phyloP scores from a whole-genome alignment of 2,113 vertebrate genomes.

The Neotoma lepida region DNA sequence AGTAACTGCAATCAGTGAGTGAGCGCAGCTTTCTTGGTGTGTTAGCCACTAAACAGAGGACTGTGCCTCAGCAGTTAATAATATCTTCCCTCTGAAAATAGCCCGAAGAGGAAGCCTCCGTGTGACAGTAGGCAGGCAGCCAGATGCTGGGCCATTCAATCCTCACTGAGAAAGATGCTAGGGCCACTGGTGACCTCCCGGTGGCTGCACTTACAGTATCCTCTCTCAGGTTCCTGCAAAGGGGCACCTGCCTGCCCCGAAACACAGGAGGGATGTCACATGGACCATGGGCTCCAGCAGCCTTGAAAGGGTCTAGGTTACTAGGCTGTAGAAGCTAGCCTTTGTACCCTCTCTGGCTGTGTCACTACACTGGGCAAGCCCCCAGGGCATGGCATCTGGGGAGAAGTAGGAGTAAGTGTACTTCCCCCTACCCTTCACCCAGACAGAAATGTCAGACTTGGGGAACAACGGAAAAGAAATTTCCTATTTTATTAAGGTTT shows the following conservation, averaged over 20 bases:
- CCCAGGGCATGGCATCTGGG: not conserved
- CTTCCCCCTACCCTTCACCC: not conserved
- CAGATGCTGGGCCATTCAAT: slow-evolving; percentile 92
- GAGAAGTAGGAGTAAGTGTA: not conserved
- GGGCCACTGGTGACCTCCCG: slow-evolving; percentile 82
- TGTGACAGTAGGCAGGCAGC: slow-evolving; percentile 94
- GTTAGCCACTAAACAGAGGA: slow-evolving; percentile 78
- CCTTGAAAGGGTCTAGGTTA: not conserved
- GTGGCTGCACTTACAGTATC: slow-evolving; percentile 81
- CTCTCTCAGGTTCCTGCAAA: slow-evolving; percentile 83
- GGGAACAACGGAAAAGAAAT: not conserved
- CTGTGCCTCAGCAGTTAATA: slow-evolving; percentile 88
- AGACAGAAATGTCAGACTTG: not conserved
- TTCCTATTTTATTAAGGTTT: not conserved
- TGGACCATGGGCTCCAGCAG: not conserved
- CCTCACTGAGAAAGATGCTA: slow-evolving; percentile 79
- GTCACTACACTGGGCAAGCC: not conserved
- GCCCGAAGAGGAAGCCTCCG: slow-evolving; percentile 93
- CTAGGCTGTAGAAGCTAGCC: not conserved
- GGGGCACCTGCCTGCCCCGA: slow-evolving; percentile 48
- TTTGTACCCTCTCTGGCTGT: not conserved
- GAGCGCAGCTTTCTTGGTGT: slow-evolving; percentile 73
- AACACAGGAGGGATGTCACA: not conserved
- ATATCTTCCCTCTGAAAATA: slow-evolving; percentile 94
- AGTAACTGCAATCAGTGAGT: slow-evolving; percentile 63